A percentile compares a stretch with the other conserved stretches of the same genome.
Evolutionary conservation across 2,888 invertebrate genomes (phyloP).

Genomic region (Argyresthia albistria): DNA sequence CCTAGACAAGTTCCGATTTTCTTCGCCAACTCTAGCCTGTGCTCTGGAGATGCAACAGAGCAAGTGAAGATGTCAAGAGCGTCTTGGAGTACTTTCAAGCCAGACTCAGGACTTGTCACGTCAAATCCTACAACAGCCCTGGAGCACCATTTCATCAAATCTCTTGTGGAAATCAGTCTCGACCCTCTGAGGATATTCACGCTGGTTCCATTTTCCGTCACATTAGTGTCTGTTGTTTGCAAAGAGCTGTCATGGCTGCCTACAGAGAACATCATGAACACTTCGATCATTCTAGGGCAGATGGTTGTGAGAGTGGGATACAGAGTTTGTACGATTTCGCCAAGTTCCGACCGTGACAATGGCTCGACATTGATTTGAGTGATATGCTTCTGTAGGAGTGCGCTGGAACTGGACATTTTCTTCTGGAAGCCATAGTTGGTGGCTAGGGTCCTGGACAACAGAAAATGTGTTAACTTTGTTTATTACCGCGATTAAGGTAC

Average conservation of each 20-base stretch:
- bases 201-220: constrained; percentile 23
- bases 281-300: constrained; percentile 83
- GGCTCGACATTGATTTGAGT: constrained; percentile 87
- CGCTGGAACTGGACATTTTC: constrained; percentile 75
- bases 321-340: constrained; percentile 77
- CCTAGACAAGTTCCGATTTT: constrained; percentile 87
- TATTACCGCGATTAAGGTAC: too few species aligned
- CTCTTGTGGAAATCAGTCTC: constrained; percentile 85
- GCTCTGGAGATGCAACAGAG: constrained; percentile 76
- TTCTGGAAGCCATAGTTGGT: constrained; percentile 75
- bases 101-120: constrained; percentile 78
- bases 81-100: constrained; percentile 85
- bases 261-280: constrained; percentile 85
- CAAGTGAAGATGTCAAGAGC: constrained; percentile 94
- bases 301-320: constrained; percentile 83
- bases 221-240: constrained; percentile 38
- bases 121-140: constrained; percentile 83
- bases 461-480: too few species aligned
- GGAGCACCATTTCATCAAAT: constrained; percentile 93
- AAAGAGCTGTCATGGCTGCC: constrained; percentile 74
- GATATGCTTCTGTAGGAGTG: constrained; percentile 86
- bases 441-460: constrained; percentile 67
- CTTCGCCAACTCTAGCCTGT: constrained; percentile 78
- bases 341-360: constrained; percentile 81
- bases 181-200: constrained; percentile 57